Conservation (phyloP, 2,797 vertebrate species). For the Erithacus rubecula region DNA sequence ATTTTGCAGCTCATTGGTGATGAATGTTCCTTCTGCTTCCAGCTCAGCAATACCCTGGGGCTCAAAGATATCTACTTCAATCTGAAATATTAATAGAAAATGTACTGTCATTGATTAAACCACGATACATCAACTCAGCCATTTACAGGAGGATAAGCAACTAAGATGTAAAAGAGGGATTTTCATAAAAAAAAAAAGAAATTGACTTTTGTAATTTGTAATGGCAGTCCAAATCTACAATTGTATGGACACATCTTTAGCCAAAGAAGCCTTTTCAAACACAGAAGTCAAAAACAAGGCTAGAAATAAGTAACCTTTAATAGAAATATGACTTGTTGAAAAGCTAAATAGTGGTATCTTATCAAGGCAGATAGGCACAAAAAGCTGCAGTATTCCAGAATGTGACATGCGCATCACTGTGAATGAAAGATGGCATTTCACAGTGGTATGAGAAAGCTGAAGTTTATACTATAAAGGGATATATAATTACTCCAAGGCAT, state of each 20-base stretch:
- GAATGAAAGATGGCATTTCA: background rate
- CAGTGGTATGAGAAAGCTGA: background rate
- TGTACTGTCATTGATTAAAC: background rate
- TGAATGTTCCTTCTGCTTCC: slow-evolving; percentile 83
- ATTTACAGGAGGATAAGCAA: background rate
- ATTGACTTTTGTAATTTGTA: background rate
- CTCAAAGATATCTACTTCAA: slow-evolving; percentile 85
- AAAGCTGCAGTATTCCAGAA: background rate
- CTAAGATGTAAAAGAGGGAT: background rate
- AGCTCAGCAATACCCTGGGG: slow-evolving; percentile 84
- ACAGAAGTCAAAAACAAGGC: background rate
- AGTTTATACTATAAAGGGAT: background rate
- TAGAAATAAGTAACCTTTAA: background rate
- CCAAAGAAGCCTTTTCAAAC: background rate
- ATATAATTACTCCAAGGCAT: background rate
- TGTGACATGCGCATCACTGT: background rate
- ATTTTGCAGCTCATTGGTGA: slow-evolving; percentile 86
- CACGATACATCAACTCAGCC: background rate
- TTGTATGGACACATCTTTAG: background rate
- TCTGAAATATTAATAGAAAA: slow-evolving; percentile 76
- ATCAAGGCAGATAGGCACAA: background rate
- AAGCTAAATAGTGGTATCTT: background rate
- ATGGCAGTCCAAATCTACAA: background rate
- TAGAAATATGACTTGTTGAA: background rate
- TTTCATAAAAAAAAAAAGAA: background rate